These are phyloP conservation scores for Synergus umbraculus DNA, from an alignment of 2,888 invertebrate genomes.

Conservation along the genomic window DNA sequence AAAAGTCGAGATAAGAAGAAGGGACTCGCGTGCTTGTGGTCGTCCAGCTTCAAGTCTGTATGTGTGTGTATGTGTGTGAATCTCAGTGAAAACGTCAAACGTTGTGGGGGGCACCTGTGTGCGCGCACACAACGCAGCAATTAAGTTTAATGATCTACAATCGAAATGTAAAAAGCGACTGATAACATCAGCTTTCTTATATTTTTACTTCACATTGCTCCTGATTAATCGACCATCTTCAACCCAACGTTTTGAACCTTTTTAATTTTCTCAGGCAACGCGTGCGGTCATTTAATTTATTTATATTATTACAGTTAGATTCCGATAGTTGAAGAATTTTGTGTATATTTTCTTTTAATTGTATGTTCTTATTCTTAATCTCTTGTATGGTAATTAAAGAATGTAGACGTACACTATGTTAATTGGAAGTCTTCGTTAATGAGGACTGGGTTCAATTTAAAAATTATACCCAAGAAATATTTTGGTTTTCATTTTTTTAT, in stretches of 20 bases:
- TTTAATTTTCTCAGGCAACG: slow-evolving; percentile 23
- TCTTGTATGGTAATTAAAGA: slow-evolving; percentile 4
- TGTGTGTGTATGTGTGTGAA: neutral
- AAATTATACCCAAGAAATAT: neutral
- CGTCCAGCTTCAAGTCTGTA: neutral
- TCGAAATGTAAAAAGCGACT: slow-evolving; percentile 29
- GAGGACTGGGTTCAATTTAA: neutral
- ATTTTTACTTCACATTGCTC: slow-evolving; percentile 13
- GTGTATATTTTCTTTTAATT: slow-evolving; percentile 4
- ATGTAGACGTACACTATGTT: neutral
- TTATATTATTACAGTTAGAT: slow-evolving; percentile 1
- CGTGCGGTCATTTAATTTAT: slow-evolving; percentile 8
- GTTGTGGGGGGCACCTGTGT: slow-evolving; percentile 33
- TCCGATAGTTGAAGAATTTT: slow-evolving; percentile 1
- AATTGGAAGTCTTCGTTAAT: neutral
- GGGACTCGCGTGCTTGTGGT: slow-evolving; percentile 17
- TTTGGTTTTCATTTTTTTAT: neutral
- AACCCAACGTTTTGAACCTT: slow-evolving; percentile 12
- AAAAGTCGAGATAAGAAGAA: slow-evolving; percentile 54
- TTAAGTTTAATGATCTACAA: slow-evolving; percentile 36
- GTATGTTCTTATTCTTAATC: neutral
- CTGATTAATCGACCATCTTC: slow-evolving; percentile 24
- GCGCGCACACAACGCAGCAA: slow-evolving; percentile 29
- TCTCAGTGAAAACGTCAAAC: slow-evolving; percentile 18
- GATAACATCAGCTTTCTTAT: slow-evolving; percentile 26